Evolutionary conservation across 2,888 invertebrate genomes (phyloP).

Genomic region (Eristalinus sepulchralis): DNA sequence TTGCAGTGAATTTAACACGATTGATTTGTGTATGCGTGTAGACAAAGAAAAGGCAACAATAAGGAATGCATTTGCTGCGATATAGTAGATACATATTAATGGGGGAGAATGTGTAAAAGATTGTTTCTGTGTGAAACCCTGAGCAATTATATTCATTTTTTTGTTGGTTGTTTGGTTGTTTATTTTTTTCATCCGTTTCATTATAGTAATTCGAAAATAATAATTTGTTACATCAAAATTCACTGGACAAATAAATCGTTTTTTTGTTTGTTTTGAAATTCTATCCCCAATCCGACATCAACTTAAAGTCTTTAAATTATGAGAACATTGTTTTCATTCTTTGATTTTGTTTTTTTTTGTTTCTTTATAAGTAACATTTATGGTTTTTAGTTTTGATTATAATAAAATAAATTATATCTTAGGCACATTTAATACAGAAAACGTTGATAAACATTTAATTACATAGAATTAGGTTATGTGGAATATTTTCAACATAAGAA

Average conservation of each 20-base stretch:
- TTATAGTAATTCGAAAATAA: slow-evolving; percentile 15
- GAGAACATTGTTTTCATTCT: neutral
- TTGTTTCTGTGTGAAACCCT: slow-evolving; percentile 70
- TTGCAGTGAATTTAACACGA: neutral
- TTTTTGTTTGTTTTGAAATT: slow-evolving; percentile 26
- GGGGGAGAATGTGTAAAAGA: slow-evolving; percentile 56
- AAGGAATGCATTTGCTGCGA: slow-evolving; percentile 25
- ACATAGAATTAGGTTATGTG: slow-evolving; percentile 27
- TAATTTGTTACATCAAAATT: neutral
- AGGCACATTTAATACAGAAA: slow-evolving; percentile 79
- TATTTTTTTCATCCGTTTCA: slow-evolving; percentile 60
- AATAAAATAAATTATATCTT: slow-evolving; percentile 73
- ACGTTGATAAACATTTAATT: slow-evolving; percentile 58
- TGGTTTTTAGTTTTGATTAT: slow-evolving; percentile 39
- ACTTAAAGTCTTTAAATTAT: slow-evolving; percentile 51
- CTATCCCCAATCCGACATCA: slow-evolving; percentile 63
- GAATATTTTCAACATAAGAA: slow-evolving; percentile 27
- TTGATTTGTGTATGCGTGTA: slow-evolving; percentile 20
- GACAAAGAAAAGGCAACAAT: slow-evolving; percentile 42
- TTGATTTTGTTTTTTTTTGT: slow-evolving; percentile 36
- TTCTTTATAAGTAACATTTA: slow-evolving; percentile 67
- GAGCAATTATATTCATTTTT: slow-evolving; percentile 57
- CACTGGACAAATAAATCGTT: slow-evolving; percentile 20
- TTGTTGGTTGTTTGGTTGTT: slow-evolving; percentile 58
- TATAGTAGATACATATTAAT: slow-evolving; percentile 2